Evolutionary conservation across 2,888 invertebrate genomes (phyloP), one percentile per base, ranked within the genome.

Genomic region (Alsophila aescularia): DNA sequence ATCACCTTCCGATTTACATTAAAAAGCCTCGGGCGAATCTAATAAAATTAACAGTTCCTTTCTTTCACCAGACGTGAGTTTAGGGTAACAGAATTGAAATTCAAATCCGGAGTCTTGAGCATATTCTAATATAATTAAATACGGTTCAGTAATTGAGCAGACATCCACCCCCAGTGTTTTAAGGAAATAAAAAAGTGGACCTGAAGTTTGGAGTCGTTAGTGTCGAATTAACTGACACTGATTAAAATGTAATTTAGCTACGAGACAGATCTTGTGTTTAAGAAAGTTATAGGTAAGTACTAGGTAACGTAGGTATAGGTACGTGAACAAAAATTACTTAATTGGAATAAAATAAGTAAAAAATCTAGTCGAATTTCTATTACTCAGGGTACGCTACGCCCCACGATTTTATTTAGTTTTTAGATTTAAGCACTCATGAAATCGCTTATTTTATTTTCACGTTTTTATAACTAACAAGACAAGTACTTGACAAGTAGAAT

Each of bases 121-220:
- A 81, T 82, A 78, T 80, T 68, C 79, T 86, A 86, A 89, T 86
- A 82, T 82, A 89, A 90, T 90, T 90, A 88, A 52, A 83, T 82
- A 74, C 75, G 73, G 68, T 73, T 66, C 72, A 61, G 84, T 87
- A 89, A 90, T 87, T 83, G 87, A 89, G 87, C 83, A 83, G 86
- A 82, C 76, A 81, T 81, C 73, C 76, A 79, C 74, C 80, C n/a
- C 75, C 65, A 66, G 62, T 66, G 77, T 73, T 77, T 73, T 59
- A 61, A 70, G 74, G 24, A 72, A 67, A 73, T 72, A 47, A 47
- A 36, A 14, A 39, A 16, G 9, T 16, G 34, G 32, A 35, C 35
- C 35, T 9, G 16, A 36, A 13, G 32, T 32, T 21, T 31, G 14
- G 16, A 18, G 31, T 31, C 4, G 2, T n/a, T 35, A 29, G 15